A percentile compares a stretch with the other conserved stretches of the same genome.
Evolutionary conservation across 2,113 vertebrate genomes (phyloP).

Genomic region (Calyptomena viridis): DNA sequence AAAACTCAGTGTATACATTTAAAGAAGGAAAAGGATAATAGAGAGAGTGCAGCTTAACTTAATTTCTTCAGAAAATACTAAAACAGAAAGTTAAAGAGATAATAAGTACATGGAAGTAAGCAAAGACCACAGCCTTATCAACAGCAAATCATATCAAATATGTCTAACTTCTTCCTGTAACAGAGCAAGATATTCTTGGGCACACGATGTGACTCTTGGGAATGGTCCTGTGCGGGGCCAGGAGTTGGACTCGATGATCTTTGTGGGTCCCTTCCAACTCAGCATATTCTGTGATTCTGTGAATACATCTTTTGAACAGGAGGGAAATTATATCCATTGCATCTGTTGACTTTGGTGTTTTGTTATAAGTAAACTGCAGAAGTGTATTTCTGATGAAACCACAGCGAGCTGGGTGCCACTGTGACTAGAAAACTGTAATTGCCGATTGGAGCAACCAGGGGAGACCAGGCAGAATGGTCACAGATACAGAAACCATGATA

Average conservation of each 20-base stretch:
- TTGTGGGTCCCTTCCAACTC: background rate
- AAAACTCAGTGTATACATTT: background rate
- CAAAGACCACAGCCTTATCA: background rate
- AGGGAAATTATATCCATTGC: background rate
- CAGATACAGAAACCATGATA: background rate
- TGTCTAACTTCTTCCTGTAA: background rate
- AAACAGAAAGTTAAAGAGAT: background rate
- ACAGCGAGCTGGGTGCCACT: background rate
- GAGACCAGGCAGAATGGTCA: background rate
- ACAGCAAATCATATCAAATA: background rate
- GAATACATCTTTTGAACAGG: background rate
- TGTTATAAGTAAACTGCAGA: background rate
- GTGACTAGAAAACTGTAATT: background rate
- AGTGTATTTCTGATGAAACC: background rate
- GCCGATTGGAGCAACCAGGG: background rate
- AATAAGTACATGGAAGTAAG: background rate
- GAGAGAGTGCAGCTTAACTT: background rate
- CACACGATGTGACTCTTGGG: background rate
- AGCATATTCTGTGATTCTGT: background rate
- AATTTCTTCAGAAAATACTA: background rate
- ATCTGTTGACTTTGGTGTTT: background rate
- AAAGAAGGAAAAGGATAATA: background rate
- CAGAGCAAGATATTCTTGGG: background rate
- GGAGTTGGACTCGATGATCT: background rate
- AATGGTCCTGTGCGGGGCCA: background rate